Evolutionary conservation across 1,140 invertebrate genomes (phyloP), one percentile per base, ranked within the genome.

Genomic region (Ruditapes philippinarum): DNA sequence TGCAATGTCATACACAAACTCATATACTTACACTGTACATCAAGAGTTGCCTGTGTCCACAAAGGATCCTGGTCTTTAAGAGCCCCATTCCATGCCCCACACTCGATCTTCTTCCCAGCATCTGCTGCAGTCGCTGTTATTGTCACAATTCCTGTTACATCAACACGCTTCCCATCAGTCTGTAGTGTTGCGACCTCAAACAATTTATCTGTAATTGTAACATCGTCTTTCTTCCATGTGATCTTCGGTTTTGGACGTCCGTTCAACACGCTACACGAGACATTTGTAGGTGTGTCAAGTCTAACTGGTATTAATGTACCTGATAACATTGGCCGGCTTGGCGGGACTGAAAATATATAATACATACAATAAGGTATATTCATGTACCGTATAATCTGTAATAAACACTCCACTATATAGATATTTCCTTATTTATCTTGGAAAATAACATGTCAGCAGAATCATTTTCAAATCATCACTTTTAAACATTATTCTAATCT

Each of bases 201-300:
- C 28, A 92, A 87, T 17, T 90, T 87, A 14, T 93, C 87, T 0
- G 87, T 91, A 42, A 94, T 60, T 22, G 74, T 42, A 40, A 89
- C 74, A 0, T 78, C 90, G 14, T 93, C 89, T 42, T 92, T 90
- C 33, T 89, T 89, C 94, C 94, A 95, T 3, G 91, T 92, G 54
- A 95, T 90, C n/a, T 98, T 98, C 22, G 98, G 98, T 0, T 98
- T 97, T 28, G 98, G 98, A 95, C 99, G 99, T 68, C 98, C 98
- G 28, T 97, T 98, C 76, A 97, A 96, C 87, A 98, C 98, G 42
- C 98, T 97, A 95, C 98, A 99, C 92, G 98, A 98, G 93, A 99
- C 96, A 95, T 98, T 98, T 65, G 99, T 97, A 92, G 98, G 98
- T 89, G 97, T 97, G 95, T 98, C 98, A 95, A 98, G 98, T 0